Evolutionary conservation across 2,888 invertebrate genomes (phyloP).

Genomic region (Pristionchus japonicus): DNA sequence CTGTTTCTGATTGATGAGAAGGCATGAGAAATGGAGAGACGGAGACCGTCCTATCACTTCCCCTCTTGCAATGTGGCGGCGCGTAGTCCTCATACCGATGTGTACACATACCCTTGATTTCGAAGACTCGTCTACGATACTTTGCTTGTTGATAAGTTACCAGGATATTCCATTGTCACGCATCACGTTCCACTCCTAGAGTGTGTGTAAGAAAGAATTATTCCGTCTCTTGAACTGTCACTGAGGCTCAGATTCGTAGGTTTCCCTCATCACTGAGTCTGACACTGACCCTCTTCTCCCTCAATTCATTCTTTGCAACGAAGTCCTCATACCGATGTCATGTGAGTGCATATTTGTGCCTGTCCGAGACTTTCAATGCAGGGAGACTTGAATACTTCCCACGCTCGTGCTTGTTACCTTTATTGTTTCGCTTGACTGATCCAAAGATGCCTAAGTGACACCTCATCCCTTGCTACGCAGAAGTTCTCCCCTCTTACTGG

Average conservation of each 20-base stretch:
- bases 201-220: too few relatives aligned
- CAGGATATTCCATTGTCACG: too few relatives aligned
- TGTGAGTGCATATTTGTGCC: neutral
- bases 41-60: neutral
- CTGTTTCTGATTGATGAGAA: neutral
- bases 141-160: too few relatives aligned
- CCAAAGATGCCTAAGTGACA: neutral
- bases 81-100: neutral
- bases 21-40: neutral
- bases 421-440: neutral
- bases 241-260: too few relatives aligned
- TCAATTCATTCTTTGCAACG: too few relatives aligned
- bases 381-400: neutral
- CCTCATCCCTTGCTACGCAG: neutral
- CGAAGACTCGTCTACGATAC: too few relatives aligned
- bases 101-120: neutral
- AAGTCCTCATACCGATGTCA: neutral
- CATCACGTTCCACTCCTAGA: too few relatives aligned
- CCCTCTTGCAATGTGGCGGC: neutral
- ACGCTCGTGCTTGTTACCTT: neutral
- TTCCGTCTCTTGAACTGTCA: too few relatives aligned
- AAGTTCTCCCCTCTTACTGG: neutral
- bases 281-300: too few relatives aligned
- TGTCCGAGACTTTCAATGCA: neutral
- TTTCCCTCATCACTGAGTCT: too few relatives aligned